phyloP scores from a whole-genome alignment of 2,113 vertebrate genomes.

The Anser cygnoides region DNA sequence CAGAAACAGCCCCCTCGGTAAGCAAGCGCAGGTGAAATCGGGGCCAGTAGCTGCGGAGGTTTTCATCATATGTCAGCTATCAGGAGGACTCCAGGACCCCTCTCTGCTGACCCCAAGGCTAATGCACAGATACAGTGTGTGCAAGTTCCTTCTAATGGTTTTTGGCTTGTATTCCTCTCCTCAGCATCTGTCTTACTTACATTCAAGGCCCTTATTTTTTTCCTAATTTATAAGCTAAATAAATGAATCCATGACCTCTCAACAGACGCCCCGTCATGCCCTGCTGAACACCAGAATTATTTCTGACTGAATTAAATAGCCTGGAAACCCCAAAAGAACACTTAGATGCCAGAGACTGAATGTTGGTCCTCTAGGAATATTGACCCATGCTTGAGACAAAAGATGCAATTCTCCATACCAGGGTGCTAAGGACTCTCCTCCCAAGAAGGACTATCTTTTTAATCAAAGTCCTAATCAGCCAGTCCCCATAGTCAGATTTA shows the following conservation, averaged over 20 bases:
- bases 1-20: slow-evolving; percentile 39
- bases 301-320: slow-evolving; percentile 39
- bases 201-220: slow-evolving; percentile 6
- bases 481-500: not conserved
- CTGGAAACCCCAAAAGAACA: not conserved
- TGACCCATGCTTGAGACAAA: not conserved
- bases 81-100: not conserved
- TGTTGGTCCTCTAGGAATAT: not conserved
- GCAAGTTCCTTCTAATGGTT: slow-evolving; percentile 17
- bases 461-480: not conserved
- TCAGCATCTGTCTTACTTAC: slow-evolving; percentile 43
- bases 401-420: not conserved
- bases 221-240: slow-evolving; percentile 46
- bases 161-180: slow-evolving; percentile 25
- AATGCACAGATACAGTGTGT: not conserved
- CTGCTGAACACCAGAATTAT: slow-evolving; percentile 23
- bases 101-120: slow-evolving; percentile 1
- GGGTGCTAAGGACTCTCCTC: not conserved
- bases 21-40: slow-evolving; percentile 35
- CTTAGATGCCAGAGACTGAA: not conserved
- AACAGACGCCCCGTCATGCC: not conserved
- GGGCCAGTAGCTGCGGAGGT: not conserved
- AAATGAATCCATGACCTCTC: slow-evolving; percentile 34
- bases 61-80: not conserved
- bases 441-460: not conserved